Evolutionary conservation across 2,797 vertebrate genomes (phyloP), one percentile per base, ranked within the genome.

Genomic region (Gallinago nigripennis): DNA sequence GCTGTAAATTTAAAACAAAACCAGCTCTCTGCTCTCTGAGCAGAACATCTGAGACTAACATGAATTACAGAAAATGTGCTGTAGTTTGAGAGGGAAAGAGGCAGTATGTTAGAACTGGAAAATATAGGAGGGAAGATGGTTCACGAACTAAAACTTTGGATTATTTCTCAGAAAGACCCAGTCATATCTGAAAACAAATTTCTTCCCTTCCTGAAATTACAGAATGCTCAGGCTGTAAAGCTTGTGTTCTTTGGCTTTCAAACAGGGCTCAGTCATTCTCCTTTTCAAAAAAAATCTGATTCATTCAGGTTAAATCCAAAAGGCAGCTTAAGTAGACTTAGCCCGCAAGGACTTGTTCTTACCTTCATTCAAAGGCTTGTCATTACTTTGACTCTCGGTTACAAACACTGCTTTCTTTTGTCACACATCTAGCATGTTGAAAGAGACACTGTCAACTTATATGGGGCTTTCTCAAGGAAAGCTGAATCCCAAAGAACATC

Each of bases 1-100:
- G 57, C 41, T 93, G 78, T 94, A 96, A 85, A 91, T 92, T 90
- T 80, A 75, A 96, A 96, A 95, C 71, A 50, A 95, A 95, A 58
- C 21, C 63, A 21, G 82, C 57, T 71, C 83, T 91, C 63, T 95
- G 39, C 56, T 97, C 63, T 88, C 76, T 90, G 35, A 88, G 79
- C 79, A 92, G 72, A 96, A 84, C 45, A 89, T 68, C 46, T 0
- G 7, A 96, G 84, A 82, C 80, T 76, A 86, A 84, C n/a, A 72
- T 50, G 85, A 96, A 94, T 90, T 85, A 81, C 65, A 71, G 51
- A 85, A 87, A 95, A 94, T 61, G 19, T 30, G 33, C 21, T 83
- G 45, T 60, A 79, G 50, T 64, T 90, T 85, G 56, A 53, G 16
- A 7, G 3, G 24, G 66, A 61, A 24, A 90, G 68, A 92, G 53